Conservation (phyloP, 2,888 invertebrate species). For the Rhopalosiphum nymphaeae region DNA sequence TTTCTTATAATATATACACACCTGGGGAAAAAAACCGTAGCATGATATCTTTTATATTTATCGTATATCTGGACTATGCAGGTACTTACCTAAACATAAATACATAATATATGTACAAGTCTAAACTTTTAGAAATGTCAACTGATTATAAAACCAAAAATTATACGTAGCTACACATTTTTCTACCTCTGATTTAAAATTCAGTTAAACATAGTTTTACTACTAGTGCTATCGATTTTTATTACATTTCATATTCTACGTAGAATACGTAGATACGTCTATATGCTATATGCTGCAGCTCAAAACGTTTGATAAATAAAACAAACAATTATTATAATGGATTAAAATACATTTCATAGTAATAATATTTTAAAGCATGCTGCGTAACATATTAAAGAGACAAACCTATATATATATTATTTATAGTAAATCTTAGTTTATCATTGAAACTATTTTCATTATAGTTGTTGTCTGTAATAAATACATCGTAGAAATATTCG, state of each 20-base stretch:
- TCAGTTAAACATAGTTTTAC: constrained; percentile 8
- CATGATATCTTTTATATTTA: background rate
- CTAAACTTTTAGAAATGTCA: constrained; percentile 1
- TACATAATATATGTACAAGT: constrained; percentile 12
- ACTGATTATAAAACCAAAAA: background rate
- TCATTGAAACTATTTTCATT: background rate
- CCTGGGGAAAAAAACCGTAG: background rate
- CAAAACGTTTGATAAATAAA: background rate
- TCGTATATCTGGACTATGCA: constrained; percentile 10
- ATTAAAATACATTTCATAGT: background rate
- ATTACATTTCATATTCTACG: background rate
- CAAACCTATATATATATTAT: background rate
- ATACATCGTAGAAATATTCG: background rate
- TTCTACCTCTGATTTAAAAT: background rate
- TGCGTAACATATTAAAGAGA: background rate
- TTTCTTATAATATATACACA: constrained; percentile 30
- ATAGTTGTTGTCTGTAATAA: background rate
- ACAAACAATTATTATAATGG: background rate
- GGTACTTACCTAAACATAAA: background rate
- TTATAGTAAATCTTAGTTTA: background rate
- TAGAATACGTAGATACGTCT: background rate
- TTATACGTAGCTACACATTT: constrained; percentile 13
- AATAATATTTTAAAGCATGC: background rate
- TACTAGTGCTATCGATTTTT: background rate
- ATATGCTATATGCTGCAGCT: background rate